phyloP scores from a whole-genome alignment of 2,797 vertebrate species.

The Oceanodroma leucorhoa region DNA sequence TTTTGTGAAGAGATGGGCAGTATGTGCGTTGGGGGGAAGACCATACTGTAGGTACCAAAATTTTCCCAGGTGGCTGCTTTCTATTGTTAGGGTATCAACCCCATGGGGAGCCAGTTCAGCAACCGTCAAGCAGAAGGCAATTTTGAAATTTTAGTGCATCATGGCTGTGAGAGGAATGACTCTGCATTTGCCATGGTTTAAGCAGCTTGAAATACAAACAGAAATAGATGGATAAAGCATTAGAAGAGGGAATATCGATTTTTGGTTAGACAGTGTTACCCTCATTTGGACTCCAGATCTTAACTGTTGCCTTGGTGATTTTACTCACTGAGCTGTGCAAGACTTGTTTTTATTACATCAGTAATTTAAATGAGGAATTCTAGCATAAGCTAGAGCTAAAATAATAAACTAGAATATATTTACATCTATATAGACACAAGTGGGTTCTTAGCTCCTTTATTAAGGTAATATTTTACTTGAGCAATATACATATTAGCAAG shows the following conservation, averaged over 20 bases:
- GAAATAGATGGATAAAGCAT: neutral
- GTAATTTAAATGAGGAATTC: slow-evolving; percentile 38
- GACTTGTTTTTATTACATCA: neutral
- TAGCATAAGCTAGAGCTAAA: neutral
- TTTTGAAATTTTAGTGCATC: neutral
- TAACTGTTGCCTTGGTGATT: slow-evolving; percentile 2
- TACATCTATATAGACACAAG: neutral
- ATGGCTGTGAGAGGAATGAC: neutral
- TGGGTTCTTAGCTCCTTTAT: neutral
- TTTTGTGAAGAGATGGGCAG: neutral
- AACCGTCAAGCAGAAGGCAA: neutral
- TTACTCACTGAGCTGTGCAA: neutral
- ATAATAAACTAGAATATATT: slow-evolving; percentile 18
- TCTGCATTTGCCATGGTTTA: neutral
- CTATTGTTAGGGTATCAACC: neutral
- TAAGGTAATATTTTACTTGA: slow-evolving; percentile 18
- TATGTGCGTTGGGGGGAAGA: neutral
- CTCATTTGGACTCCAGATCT: neutral
- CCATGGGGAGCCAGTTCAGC: fast-evolving
- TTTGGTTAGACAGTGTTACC: neutral
- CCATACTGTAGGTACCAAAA: neutral
- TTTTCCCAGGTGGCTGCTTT: neutral
- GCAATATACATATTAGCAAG: neutral
- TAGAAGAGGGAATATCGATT: neutral
- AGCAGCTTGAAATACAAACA: neutral